Evolutionary conservation across 2,797 vertebrate genomes (phyloP), one percentile per base, ranked within the genome.

Genomic region (Neosilurus hyrtlii): DNA sequence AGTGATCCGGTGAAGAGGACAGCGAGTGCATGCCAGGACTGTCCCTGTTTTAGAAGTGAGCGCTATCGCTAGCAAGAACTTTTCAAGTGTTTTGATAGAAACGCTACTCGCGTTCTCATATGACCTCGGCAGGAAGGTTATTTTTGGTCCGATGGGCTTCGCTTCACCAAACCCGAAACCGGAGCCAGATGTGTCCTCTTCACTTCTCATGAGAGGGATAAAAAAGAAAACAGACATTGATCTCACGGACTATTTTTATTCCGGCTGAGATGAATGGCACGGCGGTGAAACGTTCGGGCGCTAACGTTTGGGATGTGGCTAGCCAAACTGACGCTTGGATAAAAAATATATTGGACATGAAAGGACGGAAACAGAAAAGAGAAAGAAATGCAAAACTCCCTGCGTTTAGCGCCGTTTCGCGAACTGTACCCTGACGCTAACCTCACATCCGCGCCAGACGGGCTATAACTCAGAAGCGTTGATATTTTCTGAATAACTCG

Each of bases 331-430:
- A 61, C 8, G 85, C 73, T 70, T 75, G 62, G 71, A 52, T 85
- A 79, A 80, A 30, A 86, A 86, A 85, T 79, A 86, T 75, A 77
- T 84, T 57, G 74, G 75, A 84, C 62, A 9, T 70, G 79, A 37
- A 57, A 57, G 75, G 66, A 76, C 73, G 70, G 75, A 85, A 86
- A 88, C 72, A 57, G 75, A 43, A 43, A 43, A 43, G 8, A 57
- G 8, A 57, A 83, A 35, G 61, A 37, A 35, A 37, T 61, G 61
- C 65, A 88, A 86, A 86, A 85, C 71, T 76, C 59, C 81, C 81
- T 84, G 66, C n/a, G n/a, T 86, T 88, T 85, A 83, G 81, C 87
- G 79, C 57, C 79, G 62, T 82, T 86, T 65, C 85, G 82, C 79
- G 61, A 73, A 79, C 84, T 43, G 76, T 68, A 62, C 73, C 81